Evolutionary conservation across 2,888 invertebrate genomes (phyloP), one percentile per base, ranked within the genome.

Genomic region (Oscheius sp.): DNA sequence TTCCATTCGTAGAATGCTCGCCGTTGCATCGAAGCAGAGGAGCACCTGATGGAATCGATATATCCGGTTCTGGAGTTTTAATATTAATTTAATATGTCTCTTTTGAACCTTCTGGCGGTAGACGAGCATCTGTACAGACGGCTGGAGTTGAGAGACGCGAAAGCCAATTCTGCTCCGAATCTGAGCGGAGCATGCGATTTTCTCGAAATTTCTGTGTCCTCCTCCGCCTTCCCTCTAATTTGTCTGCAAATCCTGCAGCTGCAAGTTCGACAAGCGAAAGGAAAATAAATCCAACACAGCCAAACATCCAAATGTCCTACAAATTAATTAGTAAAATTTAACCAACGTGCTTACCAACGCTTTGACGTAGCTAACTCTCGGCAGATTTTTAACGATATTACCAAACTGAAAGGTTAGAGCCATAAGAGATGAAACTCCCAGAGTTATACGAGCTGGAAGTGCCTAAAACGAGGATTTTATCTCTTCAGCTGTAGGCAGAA

Each of bases 231-330:
- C 75, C 76, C 8, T 80, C 80, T 34, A 86, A 23, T 68, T 86
- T 86, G 67, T 86, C 86, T 6, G 84, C 85, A 58, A 86, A 86
- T 5, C 86, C 86, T 6, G 86, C 86, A 2, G 86, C 80, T 1
- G 86, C 86, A n/a, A 86, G 71, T 79, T 84, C 86, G 8, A 86
- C 82, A 0, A 86, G 75, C 6, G 82, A 82, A 17, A 86, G 72
- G 65, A 86, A 86, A 25, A 86, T 86, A 73, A 86, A 86, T 8
- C 85, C 86, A 45, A 86, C 82, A 70, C 84, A 86, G 34, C 86
- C 86, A 69, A 86, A 86, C 84, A 86, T 84, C 84, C 84, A 86
- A 65, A 86, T 83, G 70, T 86, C 86, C 42, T n/a, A n/a, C n/a
- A n/a, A n/a, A n/a, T n/a, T n/a, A n/a, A n/a, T n/a, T n/a, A n/a